phyloP scores from a whole-genome alignment of 2,888 invertebrate genomes.

The Amiota communis region DNA sequence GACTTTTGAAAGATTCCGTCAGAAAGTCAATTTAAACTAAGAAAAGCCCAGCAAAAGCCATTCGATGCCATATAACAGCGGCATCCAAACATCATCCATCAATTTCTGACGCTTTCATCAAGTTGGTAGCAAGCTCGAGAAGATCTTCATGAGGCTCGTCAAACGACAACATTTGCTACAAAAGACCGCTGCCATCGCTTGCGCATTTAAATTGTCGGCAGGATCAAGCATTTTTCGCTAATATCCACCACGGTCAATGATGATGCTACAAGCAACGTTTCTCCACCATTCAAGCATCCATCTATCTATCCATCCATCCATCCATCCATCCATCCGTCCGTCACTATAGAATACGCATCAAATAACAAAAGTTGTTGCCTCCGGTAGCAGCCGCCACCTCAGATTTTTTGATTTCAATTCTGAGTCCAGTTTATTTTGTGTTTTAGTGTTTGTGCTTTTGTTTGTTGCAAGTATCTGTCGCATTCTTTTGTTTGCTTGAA shows the following conservation, averaged over 20 bases:
- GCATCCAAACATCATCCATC: slow-evolving; percentile 64
- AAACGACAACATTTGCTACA: slow-evolving; percentile 55
- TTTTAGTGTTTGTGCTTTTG: slow-evolving; percentile 3
- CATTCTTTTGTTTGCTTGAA: slow-evolving; percentile 28
- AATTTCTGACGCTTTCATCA: slow-evolving; percentile 71
- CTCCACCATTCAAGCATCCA: too few relatives aligned
- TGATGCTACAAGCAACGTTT: too few relatives aligned
- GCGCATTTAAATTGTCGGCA: slow-evolving; percentile 66
- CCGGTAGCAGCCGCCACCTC: slow-evolving; percentile 40
- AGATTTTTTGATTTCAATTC: slow-evolving; percentile 49
- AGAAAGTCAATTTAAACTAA: slow-evolving; percentile 39
- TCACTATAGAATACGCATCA: neutral
- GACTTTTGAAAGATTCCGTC: slow-evolving; percentile 57
- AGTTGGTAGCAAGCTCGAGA: slow-evolving; percentile 42
- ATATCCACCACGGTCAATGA: slow-evolving; percentile 55
- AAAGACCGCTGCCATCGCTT: slow-evolving; percentile 25
- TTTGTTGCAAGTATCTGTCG: slow-evolving; percentile 30
- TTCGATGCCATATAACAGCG: neutral
- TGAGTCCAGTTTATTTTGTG: slow-evolving; percentile 7
- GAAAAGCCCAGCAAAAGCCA: neutral
- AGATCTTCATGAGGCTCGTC: slow-evolving; percentile 37
- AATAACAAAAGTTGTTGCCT: slow-evolving; percentile 14
- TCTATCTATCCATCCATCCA: too few relatives aligned
- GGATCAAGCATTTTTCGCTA: slow-evolving; percentile 67
- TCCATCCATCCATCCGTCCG: neutral